Evolutionary conservation across 1,140 invertebrate species (phyloP), one percentile per base, ranked within the genome.

Genomic region (Danaus melanippus): DNA sequence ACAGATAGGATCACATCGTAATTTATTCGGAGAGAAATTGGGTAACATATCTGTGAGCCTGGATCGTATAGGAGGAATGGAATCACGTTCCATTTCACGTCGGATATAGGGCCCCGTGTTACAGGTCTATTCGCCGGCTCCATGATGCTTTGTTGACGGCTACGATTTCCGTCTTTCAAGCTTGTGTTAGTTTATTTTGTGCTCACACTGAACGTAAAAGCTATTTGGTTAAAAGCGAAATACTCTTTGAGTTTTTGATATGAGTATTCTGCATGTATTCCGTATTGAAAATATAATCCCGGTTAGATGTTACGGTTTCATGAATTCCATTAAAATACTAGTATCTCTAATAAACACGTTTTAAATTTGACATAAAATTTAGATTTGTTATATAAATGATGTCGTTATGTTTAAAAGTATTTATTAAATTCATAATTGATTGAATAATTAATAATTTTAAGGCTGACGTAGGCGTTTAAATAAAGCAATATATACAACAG

Each of bases 1-100:
- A 32, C 21, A 32, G 21, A 32, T 32, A 32, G 21, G 21, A 32
- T 32, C 21, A 32, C 21, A 32, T 32, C 46, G 42, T 56, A 57
- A 62, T 57, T 53, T 53, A 62, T 56, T 15, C 46, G 46, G 53
- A 58, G 61, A 63, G 46, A 65, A 65, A 61, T 61, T 54, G 56
- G 55, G 53, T 42, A 52, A 48, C 53, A 64, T 46, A 55, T 50
- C 39, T 45, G 42, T n/a, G 42, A 41, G 56, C 48, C 60, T 53
- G 56, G 54, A 60, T 64, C 55, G 62, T 57, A 60, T 58, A 59
- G 62, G 53, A 65, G 67, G 66, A 76, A 68, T 79, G 67, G 68
- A 76, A 71, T 71, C 76, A 79, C 78, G 74, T 79, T 76, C 71
- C 73, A 84, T 84, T 84, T 76, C 75, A 77, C 70, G 74, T 67